Evolutionary conservation across 2,888 invertebrate species (phyloP), one percentile per base, ranked within the genome.

Genomic region (Tolmerus cingulatus): DNA sequence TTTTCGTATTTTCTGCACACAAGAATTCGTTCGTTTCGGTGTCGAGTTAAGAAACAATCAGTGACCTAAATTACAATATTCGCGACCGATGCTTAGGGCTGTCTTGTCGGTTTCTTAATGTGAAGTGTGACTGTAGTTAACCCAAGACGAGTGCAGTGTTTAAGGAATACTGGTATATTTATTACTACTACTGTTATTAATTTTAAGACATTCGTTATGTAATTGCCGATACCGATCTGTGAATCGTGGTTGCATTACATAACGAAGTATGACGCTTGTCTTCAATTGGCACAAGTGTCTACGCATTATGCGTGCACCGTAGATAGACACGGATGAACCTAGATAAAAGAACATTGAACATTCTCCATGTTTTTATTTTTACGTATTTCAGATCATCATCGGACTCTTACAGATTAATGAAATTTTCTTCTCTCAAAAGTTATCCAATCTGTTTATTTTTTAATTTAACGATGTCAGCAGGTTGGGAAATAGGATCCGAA

Each of bases 371-470:
- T 1, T 51, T 40, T 16, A 46, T 14, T 51, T 19, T 51, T 51
- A n/a, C 51, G 5, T 2, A 5, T 51, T n/a, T 51, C 51, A 51
- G 51, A n/a, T 51, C 2, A 51, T 5, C 51, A 51, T 4, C 8
- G 1, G n/a, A n/a, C 16, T 51, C 7, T 19, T n/a, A 51, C 51
- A 51, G n/a, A 51, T 51, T 16, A n/a, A 51, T 16, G 51, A 5
- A 51, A 74, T 74, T 34, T 27, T 74, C 34, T n/a, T 74, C 14
- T 16, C 30, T n/a, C n/a, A 81, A 81, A 81, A 12, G 81, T 81
- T 81, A 81, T 51, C 55, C 81, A 81, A 81, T 81, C 55, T 81
- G 81, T 81, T 81, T 81, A 81, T 55, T 43, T 81, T 81, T 81
- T 19, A 81, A 81, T 55, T 74, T 81, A 79, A 43, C 79, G 19